Evolutionary conservation across 2,888 invertebrate species (phyloP).

Genomic region (Chrysotoxum bicinctum): DNA sequence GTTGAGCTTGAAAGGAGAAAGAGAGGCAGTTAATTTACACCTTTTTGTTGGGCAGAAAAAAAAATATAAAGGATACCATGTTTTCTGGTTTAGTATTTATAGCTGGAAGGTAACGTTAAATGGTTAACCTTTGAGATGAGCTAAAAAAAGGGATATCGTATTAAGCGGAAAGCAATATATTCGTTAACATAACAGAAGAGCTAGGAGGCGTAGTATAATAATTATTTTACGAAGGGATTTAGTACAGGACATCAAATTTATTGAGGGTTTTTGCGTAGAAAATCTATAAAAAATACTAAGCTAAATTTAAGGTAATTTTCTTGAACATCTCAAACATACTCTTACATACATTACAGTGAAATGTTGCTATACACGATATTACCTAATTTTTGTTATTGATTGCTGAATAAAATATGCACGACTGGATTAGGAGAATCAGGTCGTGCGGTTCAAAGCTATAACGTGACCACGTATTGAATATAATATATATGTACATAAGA

Average conservation of each 20-base stretch:
- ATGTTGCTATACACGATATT: too few species aligned
- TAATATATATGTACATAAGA: too few species aligned
- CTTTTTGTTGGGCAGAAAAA: slow-evolving; percentile 11
- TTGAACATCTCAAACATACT: too few species aligned
- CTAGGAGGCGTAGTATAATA: slow-evolving; percentile 12
- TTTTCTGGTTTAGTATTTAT: slow-evolving; percentile 34
- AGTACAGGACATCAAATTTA: slow-evolving; percentile 24
- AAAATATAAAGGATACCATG: neutral
- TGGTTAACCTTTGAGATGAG: slow-evolving; percentile 37
- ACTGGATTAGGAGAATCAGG: too few species aligned
- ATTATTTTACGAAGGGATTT: slow-evolving; percentile 31
- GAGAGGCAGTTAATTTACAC: slow-evolving; percentile 43
- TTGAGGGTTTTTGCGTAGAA: slow-evolving; percentile 12
- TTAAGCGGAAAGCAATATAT: slow-evolving; percentile 25
- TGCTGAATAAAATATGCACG: too few species aligned
- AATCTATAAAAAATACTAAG: neutral
- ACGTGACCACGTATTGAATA: too few species aligned
- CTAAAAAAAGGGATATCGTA: neutral
- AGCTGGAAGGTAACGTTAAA: slow-evolving; percentile 14
- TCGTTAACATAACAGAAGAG: neutral
- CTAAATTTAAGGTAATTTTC: too few species aligned
- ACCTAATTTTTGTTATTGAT: too few species aligned
- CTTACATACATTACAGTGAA: too few species aligned
- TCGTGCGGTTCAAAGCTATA: too few species aligned
- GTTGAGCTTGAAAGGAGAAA: neutral